These are phyloP conservation scores for Sinotaia quadrata DNA, from an alignment of 2,888 invertebrate species.

Conservation along the genomic window DNA sequence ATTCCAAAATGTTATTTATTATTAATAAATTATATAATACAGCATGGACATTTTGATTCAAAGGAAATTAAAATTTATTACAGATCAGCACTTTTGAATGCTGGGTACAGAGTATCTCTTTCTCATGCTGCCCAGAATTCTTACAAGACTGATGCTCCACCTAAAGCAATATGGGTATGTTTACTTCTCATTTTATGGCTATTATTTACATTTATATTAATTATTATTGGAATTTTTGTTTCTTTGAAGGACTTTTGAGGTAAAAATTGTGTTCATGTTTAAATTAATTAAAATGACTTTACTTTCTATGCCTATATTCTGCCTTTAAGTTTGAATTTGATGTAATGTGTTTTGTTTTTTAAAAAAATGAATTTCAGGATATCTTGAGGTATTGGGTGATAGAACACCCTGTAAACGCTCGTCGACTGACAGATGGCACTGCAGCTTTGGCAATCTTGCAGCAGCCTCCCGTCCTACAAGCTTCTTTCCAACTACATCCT, in stretches of 20 bases:
- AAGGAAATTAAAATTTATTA: constrained; percentile 45
- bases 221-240: too few species aligned
- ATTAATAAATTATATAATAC: not conserved
- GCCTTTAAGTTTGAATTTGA: too few species aligned
- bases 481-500: constrained; percentile 74
- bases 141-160: constrained; percentile 93
- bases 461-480: constrained; percentile 52
- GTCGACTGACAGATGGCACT: constrained; percentile 56
- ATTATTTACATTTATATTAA: too few species aligned
- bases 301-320: too few species aligned
- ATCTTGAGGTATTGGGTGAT: constrained; percentile 85
- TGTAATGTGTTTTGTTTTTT: too few species aligned
- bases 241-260: too few species aligned
- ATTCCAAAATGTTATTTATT: not conserved
- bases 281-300: too few species aligned
- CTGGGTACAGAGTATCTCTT: constrained; percentile 89
- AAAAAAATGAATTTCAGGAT: constrained; percentile 75
- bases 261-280: too few species aligned
- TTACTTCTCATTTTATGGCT: too few species aligned
- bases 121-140: constrained; percentile 92
- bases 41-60: not conserved
- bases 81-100: constrained; percentile 79
- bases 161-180: constrained; percentile 88
- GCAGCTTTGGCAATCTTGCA: constrained; percentile 61
- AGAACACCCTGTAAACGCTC: constrained; percentile 61